Percentiles rank a stretch among this genome's conserved stretches.
Conservation (phyloP, 2,888 invertebrate genomes). For the Protophormia terraenovae region DNA sequence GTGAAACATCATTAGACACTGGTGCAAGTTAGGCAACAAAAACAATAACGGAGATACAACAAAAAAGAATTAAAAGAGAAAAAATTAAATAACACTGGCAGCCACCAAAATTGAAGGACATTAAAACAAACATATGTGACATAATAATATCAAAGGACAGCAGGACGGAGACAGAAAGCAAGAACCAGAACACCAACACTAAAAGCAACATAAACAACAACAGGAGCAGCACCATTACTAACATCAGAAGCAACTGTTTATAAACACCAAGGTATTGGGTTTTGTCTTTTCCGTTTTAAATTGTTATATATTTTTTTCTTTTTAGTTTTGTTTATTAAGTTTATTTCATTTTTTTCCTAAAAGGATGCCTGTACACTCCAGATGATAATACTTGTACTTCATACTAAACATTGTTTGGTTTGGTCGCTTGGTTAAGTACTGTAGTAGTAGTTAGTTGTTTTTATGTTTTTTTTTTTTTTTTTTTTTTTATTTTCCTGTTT, state of each 20-base stretch:
- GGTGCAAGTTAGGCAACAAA: neutral
- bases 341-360: neutral
- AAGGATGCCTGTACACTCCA: slow-evolving; percentile 32
- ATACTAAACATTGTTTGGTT: neutral
- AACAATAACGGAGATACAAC: neutral
- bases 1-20: slow-evolving; percentile 38
- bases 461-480: no score
- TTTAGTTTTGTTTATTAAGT: neutral
- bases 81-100: slow-evolving; percentile 1
- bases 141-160: slow-evolving; percentile 34
- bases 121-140: slow-evolving; percentile 54
- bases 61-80: neutral
- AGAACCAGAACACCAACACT: neutral
- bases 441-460: neutral
- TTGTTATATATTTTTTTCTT: neutral
- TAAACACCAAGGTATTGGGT: slow-evolving; percentile 19
- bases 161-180: neutral
- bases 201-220: neutral
- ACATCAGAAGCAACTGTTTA: slow-evolving; percentile 37
- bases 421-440: neutral
- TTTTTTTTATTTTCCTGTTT: slow-evolving; percentile 6
- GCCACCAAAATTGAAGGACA: slow-evolving; percentile 39
- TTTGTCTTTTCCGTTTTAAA: slow-evolving; percentile 27
- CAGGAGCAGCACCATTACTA: neutral
- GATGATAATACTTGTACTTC: slow-evolving; percentile 17